These are phyloP conservation scores for Sisor rabdophorus DNA, from an alignment of 2,113 vertebrate genomes.

Conservation along the genomic window DNA sequence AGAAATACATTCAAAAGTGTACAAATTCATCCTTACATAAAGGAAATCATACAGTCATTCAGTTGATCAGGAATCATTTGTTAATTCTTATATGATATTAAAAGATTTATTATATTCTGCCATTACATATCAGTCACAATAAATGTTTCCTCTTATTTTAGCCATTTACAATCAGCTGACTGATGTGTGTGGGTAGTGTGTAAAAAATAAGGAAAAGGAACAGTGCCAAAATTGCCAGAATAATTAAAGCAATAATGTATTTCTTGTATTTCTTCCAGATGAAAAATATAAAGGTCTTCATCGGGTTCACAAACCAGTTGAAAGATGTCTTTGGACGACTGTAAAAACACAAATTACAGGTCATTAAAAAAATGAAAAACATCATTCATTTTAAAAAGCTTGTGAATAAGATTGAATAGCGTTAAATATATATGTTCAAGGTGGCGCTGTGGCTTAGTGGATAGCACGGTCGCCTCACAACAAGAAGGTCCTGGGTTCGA, in stretches of 20 bases:
- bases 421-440: background rate
- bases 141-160: constrained; percentile 51
- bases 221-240: constrained; percentile 72
- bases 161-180: constrained; percentile 76
- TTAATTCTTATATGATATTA: background rate
- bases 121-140: constrained; percentile 1
- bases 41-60: constrained; percentile 11
- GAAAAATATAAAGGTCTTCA: constrained; percentile 91
- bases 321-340: constrained; percentile 90
- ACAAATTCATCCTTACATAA: background rate
- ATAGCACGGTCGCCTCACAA: too few relatives aligned
- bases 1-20: too few relatives aligned
- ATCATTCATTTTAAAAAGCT: background rate
- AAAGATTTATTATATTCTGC: background rate
- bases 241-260: constrained; percentile 76
- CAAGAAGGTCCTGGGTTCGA: too few relatives aligned
- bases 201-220: constrained; percentile 86
- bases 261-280: constrained; percentile 89
- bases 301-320: constrained; percentile 86
- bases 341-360: constrained; percentile 7
- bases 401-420: background rate
- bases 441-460: too few relatives aligned
- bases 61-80: background rate
- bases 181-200: constrained; percentile 84
- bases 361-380: background rate